Percentiles rank a stretch among this genome's conserved stretches.
Evolutionary conservation across 2,797 vertebrate genomes (phyloP).

Genomic region (Dallia pectoralis): DNA sequence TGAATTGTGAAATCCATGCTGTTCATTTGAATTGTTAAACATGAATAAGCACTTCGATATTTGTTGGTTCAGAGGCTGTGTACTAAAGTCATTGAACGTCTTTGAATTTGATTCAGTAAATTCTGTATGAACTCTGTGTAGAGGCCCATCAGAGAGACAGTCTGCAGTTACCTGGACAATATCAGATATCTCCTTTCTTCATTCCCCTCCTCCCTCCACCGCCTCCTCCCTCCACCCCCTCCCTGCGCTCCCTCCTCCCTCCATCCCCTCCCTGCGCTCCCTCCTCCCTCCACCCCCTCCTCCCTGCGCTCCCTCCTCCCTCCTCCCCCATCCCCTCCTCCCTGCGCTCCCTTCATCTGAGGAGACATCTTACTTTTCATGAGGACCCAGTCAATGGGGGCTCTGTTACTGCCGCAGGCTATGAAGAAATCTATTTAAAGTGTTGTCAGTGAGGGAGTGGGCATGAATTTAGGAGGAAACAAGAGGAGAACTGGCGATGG

Average conservation of each 20-base stretch:
- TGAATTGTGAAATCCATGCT: too few species aligned
- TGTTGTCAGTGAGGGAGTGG: slow-evolving; percentile 43
- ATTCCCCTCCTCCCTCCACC: too few species aligned
- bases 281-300: neutral
- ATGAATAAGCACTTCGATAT: too few species aligned
- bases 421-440: slow-evolving; percentile 60
- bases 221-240: neutral
- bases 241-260: too few species aligned
- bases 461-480: slow-evolving; percentile 56
- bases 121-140: neutral
- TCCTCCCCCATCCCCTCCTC: slow-evolving; percentile 22
- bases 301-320: slow-evolving; percentile 19
- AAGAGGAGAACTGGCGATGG: slow-evolving; percentile 30
- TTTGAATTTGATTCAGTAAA: too few species aligned
- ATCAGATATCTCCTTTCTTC: neutral
- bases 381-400: slow-evolving; percentile 23
- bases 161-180: slow-evolving; percentile 2
- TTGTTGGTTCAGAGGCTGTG: too few species aligned
- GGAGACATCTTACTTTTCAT: slow-evolving; percentile 33
- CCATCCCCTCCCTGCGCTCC: neutral
- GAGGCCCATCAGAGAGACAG: slow-evolving; percentile 2
- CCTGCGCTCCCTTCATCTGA: slow-evolving; percentile 6
- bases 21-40: too few species aligned
- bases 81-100: too few species aligned
- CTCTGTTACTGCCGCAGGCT: slow-evolving; percentile 55